Percentiles rank a stretch among this genome's conserved stretches.
Evolutionary conservation across 2,888 invertebrate genomes (phyloP).

Genomic region (Diplazon laetatorius): DNA sequence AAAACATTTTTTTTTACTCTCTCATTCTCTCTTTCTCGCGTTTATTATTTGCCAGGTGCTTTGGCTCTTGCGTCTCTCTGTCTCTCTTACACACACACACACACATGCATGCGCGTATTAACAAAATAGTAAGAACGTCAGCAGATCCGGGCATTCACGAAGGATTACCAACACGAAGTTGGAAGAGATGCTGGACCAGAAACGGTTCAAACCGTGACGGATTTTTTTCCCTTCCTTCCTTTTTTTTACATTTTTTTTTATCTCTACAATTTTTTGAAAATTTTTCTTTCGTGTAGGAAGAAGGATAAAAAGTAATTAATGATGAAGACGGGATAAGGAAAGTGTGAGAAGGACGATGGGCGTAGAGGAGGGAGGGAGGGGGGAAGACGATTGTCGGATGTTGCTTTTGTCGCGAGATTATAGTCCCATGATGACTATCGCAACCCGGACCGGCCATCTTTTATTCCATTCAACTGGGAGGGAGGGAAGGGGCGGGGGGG

Average conservation of each 20-base stretch:
- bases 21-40: not conserved
- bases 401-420: conserved; percentile 68
- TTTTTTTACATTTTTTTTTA: too few relatives aligned
- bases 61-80: conserved; percentile 16
- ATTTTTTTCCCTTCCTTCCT: not conserved
- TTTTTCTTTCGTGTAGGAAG: too few relatives aligned
- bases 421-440: conserved; percentile 67
- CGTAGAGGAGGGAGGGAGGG: too few relatives aligned
- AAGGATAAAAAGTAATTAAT: not conserved
- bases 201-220: conserved; percentile 48
- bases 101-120: conserved; percentile 14
- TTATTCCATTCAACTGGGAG: conserved; percentile 57
- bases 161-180: conserved; percentile 56
- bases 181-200: conserved; percentile 57
- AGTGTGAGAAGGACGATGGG: conserved; percentile 36
- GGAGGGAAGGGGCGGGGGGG: too few relatives aligned
- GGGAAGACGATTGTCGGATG: conserved; percentile 40
- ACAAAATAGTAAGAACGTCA: conserved; percentile 36
- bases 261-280: too few relatives aligned
- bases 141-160: conserved; percentile 49
- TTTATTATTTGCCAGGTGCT: conserved; percentile 42
- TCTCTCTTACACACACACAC: conserved; percentile 23
- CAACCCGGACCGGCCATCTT: conserved; percentile 42
- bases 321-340: conserved; percentile 28
- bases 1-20: conserved; percentile 14